Conservation (phyloP, 2,797 vertebrate species). For the Halcyon smyrnensis region DNA sequence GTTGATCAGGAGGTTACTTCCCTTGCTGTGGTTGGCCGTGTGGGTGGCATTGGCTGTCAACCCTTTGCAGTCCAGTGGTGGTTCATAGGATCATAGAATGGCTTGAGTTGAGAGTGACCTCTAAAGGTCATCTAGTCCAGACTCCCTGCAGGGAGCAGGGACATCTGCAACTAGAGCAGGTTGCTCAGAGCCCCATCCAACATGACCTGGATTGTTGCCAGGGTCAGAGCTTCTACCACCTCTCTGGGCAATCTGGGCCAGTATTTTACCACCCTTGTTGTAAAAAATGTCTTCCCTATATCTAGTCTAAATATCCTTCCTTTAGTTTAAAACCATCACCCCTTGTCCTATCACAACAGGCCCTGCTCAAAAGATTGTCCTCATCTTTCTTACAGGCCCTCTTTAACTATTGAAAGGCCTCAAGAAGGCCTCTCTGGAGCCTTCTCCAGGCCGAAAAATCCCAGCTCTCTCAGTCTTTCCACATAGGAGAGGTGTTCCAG, state of each 20-base stretch:
- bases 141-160: neutral
- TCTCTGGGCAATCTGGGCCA: neutral
- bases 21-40: rapidly evolving
- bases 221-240: neutral
- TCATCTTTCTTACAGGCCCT: neutral
- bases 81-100: neutral
- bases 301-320: neutral
- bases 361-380: neutral
- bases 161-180: neutral
- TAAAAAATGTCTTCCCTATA: neutral
- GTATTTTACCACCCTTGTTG: neutral
- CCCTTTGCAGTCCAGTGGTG: neutral
- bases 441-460: neutral
- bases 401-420: too few relatives aligned
- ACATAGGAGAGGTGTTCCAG: neutral
- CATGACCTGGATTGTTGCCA: neutral
- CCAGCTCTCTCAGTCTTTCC: neutral
- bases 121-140: neutral
- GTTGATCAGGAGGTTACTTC: neutral
- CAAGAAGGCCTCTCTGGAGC: neutral
- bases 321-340: neutral
- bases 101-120: neutral
- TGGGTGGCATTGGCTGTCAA: neutral
- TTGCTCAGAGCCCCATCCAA: neutral
- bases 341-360: neutral